These are phyloP conservation scores for Idris sp. DNA, from an alignment of 1,140 invertebrate genomes.

Conservation along the genomic window DNA sequence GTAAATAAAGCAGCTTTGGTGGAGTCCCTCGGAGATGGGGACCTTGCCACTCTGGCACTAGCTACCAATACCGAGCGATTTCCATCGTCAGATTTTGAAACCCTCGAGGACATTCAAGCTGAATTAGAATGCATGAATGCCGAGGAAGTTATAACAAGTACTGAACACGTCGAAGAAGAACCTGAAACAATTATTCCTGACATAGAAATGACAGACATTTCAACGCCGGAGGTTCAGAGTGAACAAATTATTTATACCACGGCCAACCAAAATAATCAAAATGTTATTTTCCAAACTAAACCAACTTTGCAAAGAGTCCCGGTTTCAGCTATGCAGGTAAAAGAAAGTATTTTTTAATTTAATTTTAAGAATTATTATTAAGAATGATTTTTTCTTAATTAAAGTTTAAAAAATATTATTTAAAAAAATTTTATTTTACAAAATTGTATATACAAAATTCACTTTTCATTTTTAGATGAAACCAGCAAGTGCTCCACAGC, in stretches of 20 bases:
- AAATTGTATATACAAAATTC: constrained; percentile 4
- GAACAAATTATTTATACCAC: constrained; percentile 73
- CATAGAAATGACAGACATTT: constrained; percentile 72
- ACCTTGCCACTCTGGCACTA: constrained; percentile 69
- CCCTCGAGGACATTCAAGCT: constrained; percentile 74
- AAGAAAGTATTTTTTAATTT: too few species aligned
- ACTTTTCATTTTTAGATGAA: constrained; percentile 66
- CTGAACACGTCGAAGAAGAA: constrained; percentile 64
- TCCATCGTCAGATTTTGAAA: constrained; percentile 72
- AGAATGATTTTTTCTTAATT: too few species aligned
- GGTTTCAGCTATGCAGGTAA: constrained; percentile 71
- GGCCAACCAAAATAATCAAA: constrained; percentile 71
- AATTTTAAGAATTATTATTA: too few species aligned
- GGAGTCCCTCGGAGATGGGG: constrained; percentile 71
- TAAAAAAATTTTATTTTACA: too few species aligned
- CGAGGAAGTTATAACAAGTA: constrained; percentile 74
- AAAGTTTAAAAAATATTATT: too few species aligned
- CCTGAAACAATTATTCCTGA: constrained; percentile 71
- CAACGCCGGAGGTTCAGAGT: constrained; percentile 63
- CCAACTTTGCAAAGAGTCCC: constrained; percentile 73
- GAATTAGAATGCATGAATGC: constrained; percentile 76
- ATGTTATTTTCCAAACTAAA: constrained; percentile 75
- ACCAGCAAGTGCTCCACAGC: constrained; percentile 60
- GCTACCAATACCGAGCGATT: constrained; percentile 69
- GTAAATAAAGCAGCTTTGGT: constrained; percentile 71